Base-by-base conservation (phyloP, 2,888 invertebrate species). In the Campaea margaritaria region DNA sequence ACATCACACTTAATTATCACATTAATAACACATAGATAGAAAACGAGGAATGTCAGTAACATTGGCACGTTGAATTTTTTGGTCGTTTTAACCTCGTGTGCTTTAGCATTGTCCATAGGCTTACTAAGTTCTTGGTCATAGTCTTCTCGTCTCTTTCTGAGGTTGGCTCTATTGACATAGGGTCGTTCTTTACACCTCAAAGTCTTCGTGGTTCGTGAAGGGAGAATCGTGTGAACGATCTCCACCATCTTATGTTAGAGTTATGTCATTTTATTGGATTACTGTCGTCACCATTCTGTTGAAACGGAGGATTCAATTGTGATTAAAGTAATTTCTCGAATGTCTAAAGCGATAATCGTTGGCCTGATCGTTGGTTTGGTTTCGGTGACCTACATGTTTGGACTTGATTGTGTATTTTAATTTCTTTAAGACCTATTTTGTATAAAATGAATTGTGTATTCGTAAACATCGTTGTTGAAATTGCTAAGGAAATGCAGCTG, bases 1-100 rank as follows among this genome's bases (percentile, higher is more conserved):
- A 81, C 89, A 89, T 91, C 89, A 89, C 91, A 91, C 83, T 74
- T 79, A 81, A 83, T 83, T 90, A 91, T 89, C 87, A 91, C 89
- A 89, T 91, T 90, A 74, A 87, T 72, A 81, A 89, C 75, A 86
- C 85, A 90, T 65, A 88, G 15, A 79, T 88, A 87, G 65, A 87
- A 83, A 70, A 89, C 67, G 58, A 91, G 79, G 79, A 90, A 82
- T 83, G 83, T 79, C 64, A 85, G 69, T 73, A 87, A 69, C 53
- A 73, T 64, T 68, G 88, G 75, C 67, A 81, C 63, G 63, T 70
- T 74, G 47, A 72, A 61, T 56, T 39, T 68, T 62, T 65, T 69
- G 12, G 53, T 45, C 47, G 55, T 78, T 84, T 91, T 91, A 91
- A 90, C 66, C 87, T 83, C 57, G 89, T 83, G 65, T 90, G 91